These are phyloP conservation scores for Planococcus citri DNA, from an alignment of 1,140 invertebrate genomes.

Conservation along the genomic window DNA sequence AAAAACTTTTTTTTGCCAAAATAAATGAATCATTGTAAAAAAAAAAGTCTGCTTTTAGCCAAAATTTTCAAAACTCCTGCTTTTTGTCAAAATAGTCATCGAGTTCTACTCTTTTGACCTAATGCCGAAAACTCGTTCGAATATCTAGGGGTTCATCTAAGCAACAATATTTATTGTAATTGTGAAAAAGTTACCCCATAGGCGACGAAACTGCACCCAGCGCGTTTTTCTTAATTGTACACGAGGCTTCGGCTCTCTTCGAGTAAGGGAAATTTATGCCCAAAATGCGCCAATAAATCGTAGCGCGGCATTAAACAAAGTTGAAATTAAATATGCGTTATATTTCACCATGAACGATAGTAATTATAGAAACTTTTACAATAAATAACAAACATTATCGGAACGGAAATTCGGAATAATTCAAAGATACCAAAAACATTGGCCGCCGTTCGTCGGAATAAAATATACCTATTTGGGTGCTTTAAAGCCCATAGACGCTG, in stretches of 20 bases:
- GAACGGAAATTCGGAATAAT: neutral
- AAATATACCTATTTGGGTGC: neutral
- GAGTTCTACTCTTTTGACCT: too few relatives aligned
- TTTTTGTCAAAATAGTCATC: too few relatives aligned
- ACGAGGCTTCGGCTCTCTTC: neutral
- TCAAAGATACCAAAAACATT: conserved; percentile 3
- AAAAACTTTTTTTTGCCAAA: too few relatives aligned
- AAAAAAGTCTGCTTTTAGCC: too few relatives aligned
- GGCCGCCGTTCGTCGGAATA: neutral
- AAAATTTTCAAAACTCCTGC: too few relatives aligned
- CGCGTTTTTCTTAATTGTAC: neutral
- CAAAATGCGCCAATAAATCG: conserved; percentile 1
- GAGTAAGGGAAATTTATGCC: neutral
- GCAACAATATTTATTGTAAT: too few relatives aligned
- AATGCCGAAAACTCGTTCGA: too few relatives aligned
- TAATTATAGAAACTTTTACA: conserved; percentile 1
- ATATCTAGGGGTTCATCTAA: too few relatives aligned
- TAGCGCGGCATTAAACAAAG: neutral
- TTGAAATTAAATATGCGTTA: neutral
- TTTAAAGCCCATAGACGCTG: neutral
- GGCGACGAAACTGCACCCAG: too few relatives aligned
- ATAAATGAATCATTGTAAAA: too few relatives aligned
- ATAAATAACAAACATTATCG: conserved; percentile 8
- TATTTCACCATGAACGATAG: neutral
- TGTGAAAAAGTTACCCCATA: too few relatives aligned